Conservation (phyloP, 1,140 invertebrate genomes). For the Leptoteleia sp. region DNA sequence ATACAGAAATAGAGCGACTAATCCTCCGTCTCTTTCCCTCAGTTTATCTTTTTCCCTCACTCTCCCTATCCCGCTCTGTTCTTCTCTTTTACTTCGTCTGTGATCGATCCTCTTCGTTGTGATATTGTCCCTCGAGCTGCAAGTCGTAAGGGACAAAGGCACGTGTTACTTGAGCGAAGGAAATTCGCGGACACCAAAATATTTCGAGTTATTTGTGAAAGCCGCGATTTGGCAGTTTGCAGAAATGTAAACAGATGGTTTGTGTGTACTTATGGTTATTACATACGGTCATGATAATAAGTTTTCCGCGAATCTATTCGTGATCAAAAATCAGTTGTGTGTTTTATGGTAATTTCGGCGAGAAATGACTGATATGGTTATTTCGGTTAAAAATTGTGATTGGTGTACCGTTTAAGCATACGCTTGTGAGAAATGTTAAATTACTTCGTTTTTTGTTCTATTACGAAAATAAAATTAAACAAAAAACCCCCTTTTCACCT, state of each 20-base stretch:
- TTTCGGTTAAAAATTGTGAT: slow-evolving; percentile 2
- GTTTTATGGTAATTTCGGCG: slow-evolving; percentile 8
- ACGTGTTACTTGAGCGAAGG: slow-evolving; percentile 1
- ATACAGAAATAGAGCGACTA: slow-evolving; percentile 68
- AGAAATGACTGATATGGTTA: slow-evolving; percentile 3
- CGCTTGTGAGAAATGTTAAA: background rate
- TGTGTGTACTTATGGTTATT: slow-evolving; percentile 24
- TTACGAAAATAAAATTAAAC: background rate
- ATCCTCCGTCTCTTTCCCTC: slow-evolving; percentile 32
- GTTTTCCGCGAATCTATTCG: slow-evolving; percentile 14
- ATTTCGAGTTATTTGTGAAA: slow-evolving; percentile 14
- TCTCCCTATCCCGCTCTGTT: background rate
- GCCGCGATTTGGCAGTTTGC: background rate
- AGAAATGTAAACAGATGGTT: slow-evolving; percentile 30
- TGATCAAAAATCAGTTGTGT: slow-evolving; percentile 7
- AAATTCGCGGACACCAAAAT: slow-evolving; percentile 14
- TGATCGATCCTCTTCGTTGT: background rate
- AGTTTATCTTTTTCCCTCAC: slow-evolving; percentile 14
- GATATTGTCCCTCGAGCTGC: slow-evolving; percentile 1
- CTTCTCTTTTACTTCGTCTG: slow-evolving; percentile 4
- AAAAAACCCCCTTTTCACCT: background rate
- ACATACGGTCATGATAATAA: slow-evolving; percentile 15
- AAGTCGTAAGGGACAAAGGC: slow-evolving; percentile 18
- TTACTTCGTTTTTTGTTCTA: background rate
- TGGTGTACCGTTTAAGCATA: slow-evolving; percentile 6